Percentiles rank a stretch among this genome's conserved stretches.
Evolutionary conservation across 92 coral and sea anemone species (phyloP).

Genomic region (Epizoanthus stellaris): DNA sequence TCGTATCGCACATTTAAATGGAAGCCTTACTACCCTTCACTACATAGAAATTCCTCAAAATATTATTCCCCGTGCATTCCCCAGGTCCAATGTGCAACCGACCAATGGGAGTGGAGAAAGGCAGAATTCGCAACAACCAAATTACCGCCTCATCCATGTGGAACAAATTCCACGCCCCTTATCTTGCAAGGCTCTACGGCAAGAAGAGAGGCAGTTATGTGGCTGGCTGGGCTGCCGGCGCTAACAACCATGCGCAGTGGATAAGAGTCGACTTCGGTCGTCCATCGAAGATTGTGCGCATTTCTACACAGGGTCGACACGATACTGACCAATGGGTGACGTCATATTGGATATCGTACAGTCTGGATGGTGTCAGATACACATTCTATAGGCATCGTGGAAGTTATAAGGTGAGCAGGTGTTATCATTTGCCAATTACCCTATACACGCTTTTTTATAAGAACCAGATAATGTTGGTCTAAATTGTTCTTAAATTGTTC

Average conservation of each 20-base stretch:
- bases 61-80: background rate
- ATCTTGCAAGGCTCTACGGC: conserved; percentile 61
- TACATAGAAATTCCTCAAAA: background rate
- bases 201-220: conserved; percentile 64
- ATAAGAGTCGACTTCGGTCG: conserved; percentile 35
- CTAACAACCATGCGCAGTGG: conserved; percentile 49
- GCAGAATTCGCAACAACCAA: conserved; percentile 65
- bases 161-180: conserved; percentile 67
- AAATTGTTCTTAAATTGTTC: too few relatives aligned
- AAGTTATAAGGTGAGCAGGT: conserved; percentile 36
- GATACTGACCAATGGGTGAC: conserved; percentile 24
- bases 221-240: conserved; percentile 49
- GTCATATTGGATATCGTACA: conserved; percentile 50
- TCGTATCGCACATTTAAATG: too few relatives aligned
- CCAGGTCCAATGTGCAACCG: conserved; percentile 76
- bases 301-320: conserved; percentile 53
- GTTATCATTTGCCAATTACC: background rate
- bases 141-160: conserved; percentile 70
- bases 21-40: too few relatives aligned
- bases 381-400: conserved; percentile 35
- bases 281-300: conserved; percentile 35
- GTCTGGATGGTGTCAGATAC: conserved; percentile 51
- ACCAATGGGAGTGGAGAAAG: conserved; percentile 87
- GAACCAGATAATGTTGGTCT: too few relatives aligned
- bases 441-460: too few relatives aligned